Evolutionary conservation across 2,888 invertebrate species (phyloP).

Genomic region (Philereme vetulata): DNA sequence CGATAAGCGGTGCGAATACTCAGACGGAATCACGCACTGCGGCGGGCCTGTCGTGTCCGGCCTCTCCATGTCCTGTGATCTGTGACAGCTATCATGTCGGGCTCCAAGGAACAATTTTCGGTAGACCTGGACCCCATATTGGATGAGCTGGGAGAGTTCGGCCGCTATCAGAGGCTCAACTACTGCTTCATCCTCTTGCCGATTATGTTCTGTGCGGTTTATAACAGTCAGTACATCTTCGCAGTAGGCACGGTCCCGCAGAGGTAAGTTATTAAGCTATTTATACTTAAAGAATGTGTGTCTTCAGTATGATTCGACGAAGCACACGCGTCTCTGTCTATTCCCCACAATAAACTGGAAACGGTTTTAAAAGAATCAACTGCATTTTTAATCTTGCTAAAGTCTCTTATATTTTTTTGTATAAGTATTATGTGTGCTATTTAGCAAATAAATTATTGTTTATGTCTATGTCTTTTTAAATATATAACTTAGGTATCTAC

Average conservation of each 20-base stretch:
- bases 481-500: too few relatives aligned
- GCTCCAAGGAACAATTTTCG: conserved; percentile 24
- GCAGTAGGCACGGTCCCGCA: conserved; percentile 70
- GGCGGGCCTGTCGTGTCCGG: conserved; percentile 13
- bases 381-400: too few relatives aligned
- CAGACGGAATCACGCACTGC: conserved; percentile 21
- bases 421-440: too few relatives aligned
- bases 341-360: too few relatives aligned
- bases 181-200: conserved; percentile 72
- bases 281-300: too few relatives aligned
- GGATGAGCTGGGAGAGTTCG: conserved; percentile 69
- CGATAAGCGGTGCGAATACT: conserved; percentile 4
- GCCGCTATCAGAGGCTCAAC: conserved; percentile 69
- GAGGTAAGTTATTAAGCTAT: conserved; percentile 14
- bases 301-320: too few relatives aligned
- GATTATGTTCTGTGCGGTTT: conserved; percentile 72
- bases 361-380: too few relatives aligned
- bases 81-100: conserved; percentile 14
- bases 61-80: conserved; percentile 1
- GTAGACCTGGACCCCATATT: conserved; percentile 60
- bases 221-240: conserved; percentile 78
- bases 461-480: too few relatives aligned
- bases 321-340: too few relatives aligned
- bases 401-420: too few relatives aligned
- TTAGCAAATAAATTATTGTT: too few relatives aligned